These are phyloP conservation scores for Emys orbicularis DNA, from an alignment of 2,797 vertebrate species.

Conservation along the genomic window DNA sequence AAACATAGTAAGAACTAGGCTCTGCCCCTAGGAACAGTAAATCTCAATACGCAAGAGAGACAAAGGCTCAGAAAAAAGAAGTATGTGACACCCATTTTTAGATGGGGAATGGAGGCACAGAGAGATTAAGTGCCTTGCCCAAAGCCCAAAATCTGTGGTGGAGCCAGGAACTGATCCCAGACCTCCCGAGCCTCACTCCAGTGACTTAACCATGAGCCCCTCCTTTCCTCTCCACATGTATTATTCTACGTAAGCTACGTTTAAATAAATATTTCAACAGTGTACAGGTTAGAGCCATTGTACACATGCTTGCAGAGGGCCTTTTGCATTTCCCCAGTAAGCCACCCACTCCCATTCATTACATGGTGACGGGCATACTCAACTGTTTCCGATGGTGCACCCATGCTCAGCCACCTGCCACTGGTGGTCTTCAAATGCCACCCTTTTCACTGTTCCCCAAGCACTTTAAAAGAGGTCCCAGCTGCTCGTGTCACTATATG, in stretches of 20 bases:
- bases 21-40: neutral
- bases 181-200: neutral
- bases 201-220: rapidly evolving
- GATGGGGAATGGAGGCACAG: neutral
- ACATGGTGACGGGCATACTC: neutral
- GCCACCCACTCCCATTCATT: neutral
- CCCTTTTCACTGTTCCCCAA: neutral
- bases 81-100: neutral
- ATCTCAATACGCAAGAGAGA: neutral
- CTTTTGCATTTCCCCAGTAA: neutral
- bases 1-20: neutral
- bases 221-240: neutral
- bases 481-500: neutral
- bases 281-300: neutral
- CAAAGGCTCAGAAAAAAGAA: neutral
- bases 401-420: neutral
- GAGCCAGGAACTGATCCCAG: neutral
- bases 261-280: neutral
- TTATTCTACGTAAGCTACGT: neutral
- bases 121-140: neutral
- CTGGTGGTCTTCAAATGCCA: neutral
- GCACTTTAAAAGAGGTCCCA: neutral
- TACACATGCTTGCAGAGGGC: neutral
- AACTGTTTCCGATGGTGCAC: neutral
- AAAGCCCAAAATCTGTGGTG: neutral